phyloP scores from a whole-genome alignment of 1,140 invertebrate species.

The Conus betulinus region DNA sequence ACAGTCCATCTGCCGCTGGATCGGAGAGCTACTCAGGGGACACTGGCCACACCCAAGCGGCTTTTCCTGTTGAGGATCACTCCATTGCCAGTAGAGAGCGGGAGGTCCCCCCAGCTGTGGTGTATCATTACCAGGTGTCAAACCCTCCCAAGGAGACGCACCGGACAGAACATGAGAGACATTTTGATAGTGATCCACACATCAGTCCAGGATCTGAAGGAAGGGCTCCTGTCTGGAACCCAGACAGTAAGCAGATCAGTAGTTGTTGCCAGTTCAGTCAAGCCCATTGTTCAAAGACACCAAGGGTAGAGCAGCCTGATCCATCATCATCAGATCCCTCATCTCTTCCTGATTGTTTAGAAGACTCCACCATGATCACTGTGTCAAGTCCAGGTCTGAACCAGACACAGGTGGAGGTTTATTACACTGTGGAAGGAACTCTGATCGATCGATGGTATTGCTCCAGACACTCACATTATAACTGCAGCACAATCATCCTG shows the following conservation, averaged over 20 bases:
- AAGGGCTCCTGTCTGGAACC: neutral
- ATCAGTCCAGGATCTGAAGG: neutral
- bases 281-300: neutral
- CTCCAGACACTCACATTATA: neutral
- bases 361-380: neutral
- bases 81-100: neutral
- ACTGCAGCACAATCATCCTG: neutral
- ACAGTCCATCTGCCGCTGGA: no score
- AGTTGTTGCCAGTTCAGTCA: no score
- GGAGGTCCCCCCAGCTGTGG: neutral
- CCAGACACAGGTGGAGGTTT: neutral
- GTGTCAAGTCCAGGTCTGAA: neutral
- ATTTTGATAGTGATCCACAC: neutral
- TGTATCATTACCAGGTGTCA: neutral
- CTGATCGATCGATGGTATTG: neutral
- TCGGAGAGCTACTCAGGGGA: neutral
- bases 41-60: neutral
- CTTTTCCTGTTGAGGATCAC: neutral
- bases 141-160: neutral
- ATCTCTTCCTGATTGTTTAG: neutral
- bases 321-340: neutral
- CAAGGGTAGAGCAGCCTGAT: neutral
- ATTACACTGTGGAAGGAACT: conserved; percentile 1
- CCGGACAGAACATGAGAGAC: neutral
- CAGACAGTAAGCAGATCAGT: neutral